phyloP scores from a whole-genome alignment of 2,113 vertebrate species.

The Syrrhaptes paradoxus region DNA sequence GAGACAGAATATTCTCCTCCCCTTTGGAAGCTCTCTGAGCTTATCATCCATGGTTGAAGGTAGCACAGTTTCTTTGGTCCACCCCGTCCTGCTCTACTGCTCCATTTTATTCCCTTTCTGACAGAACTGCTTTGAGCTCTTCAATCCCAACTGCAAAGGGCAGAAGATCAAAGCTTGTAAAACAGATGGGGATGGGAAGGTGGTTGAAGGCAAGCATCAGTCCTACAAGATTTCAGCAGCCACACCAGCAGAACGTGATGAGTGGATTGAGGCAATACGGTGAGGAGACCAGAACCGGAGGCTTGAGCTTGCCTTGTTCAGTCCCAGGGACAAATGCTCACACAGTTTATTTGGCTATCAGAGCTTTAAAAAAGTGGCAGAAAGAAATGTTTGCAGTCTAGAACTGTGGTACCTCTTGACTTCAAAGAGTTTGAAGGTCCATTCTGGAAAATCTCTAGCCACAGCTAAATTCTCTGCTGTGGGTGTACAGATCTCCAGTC shows the following conservation, averaged over 20 bases:
- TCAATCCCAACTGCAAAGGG: slow-evolving; percentile 88
- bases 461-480: background rate
- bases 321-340: background rate
- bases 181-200: slow-evolving; percentile 91
- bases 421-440: background rate
- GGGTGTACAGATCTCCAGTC: background rate
- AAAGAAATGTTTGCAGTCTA: background rate
- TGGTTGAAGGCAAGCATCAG: slow-evolving; percentile 94
- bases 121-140: slow-evolving; percentile 94
- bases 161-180: slow-evolving; percentile 98
- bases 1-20: background rate
- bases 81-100: background rate
- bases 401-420: background rate
- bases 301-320: background rate
- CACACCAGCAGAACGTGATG: slow-evolving; percentile 86
- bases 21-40: background rate
- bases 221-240: slow-evolving; percentile 94
- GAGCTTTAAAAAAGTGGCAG: background rate
- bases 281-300: slow-evolving; percentile 46
- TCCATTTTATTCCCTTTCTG: background rate
- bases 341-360: background rate
- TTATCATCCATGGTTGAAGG: background rate
- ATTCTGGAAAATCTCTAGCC: background rate
- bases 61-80: background rate
- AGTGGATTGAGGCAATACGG: slow-evolving; percentile 93